Evolutionary conservation across 2,113 vertebrate species (phyloP).

Genomic region (Stegostoma tigrinum): DNA sequence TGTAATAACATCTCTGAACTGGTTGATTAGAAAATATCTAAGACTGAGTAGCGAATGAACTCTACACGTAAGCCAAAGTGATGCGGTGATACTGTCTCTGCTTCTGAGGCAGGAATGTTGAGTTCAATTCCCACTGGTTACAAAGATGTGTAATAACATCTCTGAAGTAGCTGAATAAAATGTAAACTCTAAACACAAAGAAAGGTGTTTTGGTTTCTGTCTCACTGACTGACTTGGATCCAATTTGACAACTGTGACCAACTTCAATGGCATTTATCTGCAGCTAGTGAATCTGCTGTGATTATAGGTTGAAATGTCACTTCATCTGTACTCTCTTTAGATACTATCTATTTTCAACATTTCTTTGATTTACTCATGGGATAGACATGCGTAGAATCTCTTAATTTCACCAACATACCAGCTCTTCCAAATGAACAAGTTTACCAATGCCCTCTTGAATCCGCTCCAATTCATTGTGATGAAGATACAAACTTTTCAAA

Average conservation of each 20-base stretch:
- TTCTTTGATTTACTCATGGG: background rate
- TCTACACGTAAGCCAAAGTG: too few relatives aligned
- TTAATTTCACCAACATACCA: slow-evolving; percentile 61
- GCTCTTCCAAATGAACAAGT: slow-evolving; percentile 68
- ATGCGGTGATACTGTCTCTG: too few relatives aligned
- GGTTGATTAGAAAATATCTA: too few relatives aligned
- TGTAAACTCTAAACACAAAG: too few relatives aligned
- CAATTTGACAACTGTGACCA: background rate
- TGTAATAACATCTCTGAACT: too few relatives aligned
- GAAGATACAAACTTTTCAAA: slow-evolving; percentile 71
- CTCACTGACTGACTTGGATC: too few relatives aligned
- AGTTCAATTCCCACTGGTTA: too few relatives aligned
- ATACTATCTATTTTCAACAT: background rate
- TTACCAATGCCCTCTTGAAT: slow-evolving; percentile 72
- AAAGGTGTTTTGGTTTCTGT: too few relatives aligned
- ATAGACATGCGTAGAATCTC: slow-evolving; percentile 18
- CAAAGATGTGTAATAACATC: too few relatives aligned
- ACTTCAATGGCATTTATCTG: background rate
- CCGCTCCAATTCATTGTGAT: slow-evolving; percentile 72
- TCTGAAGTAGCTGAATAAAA: too few relatives aligned
- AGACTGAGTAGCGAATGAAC: too few relatives aligned
- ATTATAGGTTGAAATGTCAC: background rate
- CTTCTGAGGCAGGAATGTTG: too few relatives aligned
- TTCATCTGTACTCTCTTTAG: background rate
- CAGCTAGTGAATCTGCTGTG: background rate